phyloP scores from a whole-genome alignment of 1,140 invertebrate species.

The Littorina saxatilis region DNA sequence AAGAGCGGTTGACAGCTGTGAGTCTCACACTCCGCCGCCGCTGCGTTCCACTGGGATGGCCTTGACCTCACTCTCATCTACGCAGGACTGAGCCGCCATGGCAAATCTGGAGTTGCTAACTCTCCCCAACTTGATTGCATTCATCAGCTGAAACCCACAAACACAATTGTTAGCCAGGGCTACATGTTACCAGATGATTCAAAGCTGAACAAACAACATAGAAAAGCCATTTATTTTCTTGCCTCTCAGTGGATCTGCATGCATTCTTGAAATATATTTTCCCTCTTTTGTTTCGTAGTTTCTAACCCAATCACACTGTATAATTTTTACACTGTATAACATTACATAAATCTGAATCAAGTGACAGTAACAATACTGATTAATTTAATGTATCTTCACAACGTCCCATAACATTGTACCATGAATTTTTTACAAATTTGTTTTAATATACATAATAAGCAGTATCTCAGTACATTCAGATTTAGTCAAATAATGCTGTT shows the following conservation, averaged over 20 bases:
- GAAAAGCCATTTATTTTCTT: neutral
- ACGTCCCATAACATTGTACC: too few species aligned
- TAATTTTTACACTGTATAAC: too few species aligned
- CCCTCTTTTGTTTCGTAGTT: too few species aligned
- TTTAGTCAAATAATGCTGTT: too few species aligned
- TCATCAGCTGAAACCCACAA: constrained; percentile 89
- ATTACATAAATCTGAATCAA: too few species aligned
- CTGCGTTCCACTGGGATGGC: constrained; percentile 94
- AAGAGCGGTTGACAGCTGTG: neutral
- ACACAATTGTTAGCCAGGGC: neutral
- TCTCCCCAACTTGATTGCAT: constrained; percentile 94
- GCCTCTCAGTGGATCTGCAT: neutral
- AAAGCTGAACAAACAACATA: neutral
- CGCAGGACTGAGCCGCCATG: constrained; percentile 92
- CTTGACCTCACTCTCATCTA: constrained; percentile 76
- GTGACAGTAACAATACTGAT: too few species aligned
- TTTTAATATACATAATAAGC: too few species aligned
- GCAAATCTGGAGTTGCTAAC: constrained; percentile 94
- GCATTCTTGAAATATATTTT: neutral
- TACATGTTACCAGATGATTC: neutral
- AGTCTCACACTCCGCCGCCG: constrained; percentile 87
- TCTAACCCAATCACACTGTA: too few species aligned
- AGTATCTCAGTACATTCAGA: too few species aligned
- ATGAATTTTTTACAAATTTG: too few species aligned
- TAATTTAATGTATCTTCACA: too few species aligned